Base-by-base conservation (phyloP, 1,140 invertebrate species). In the Drosophila sturtevanti region DNA sequence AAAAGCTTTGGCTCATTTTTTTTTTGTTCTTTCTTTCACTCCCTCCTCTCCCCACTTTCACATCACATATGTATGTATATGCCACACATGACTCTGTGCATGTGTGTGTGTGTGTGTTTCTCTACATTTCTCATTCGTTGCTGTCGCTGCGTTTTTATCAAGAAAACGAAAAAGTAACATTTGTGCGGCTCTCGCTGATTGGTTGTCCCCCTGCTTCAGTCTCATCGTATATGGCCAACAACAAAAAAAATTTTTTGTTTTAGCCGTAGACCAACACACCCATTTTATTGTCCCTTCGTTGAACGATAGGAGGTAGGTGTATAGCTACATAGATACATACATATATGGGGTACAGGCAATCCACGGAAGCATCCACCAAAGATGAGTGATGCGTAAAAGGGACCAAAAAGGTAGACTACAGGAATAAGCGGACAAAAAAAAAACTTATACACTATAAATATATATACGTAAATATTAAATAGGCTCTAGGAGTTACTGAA, bases 41-140 rank as follows among this genome's bases (percentile, higher is more conserved):
- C 27, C 14, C 41, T 18, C 41, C 1, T 11, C 41, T 16, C 14
- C 41, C 41, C 14, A 12, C 4, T 6, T n/a, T 5, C 41, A n/a
- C 41, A 18, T 48, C 41, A 48, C 16, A 48, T 48, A 44, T 18
- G 7, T 44, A 10, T 74, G 24, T 59, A 6, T 68, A 59, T 41
- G 14, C 22, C 51, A 52, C 73, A 66, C 62, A 72, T 64, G 68
- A 9, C 9, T 21, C 41, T 51, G 66, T 58, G 63, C 31, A 63
- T 79, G 63, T 51, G 62, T 60, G 35, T 63, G 63, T 60, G 14
- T 62, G 38, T 61, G 74, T 79, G 78, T 85, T 71, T 64, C 74
- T 68, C 82, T 87, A 87, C 76, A 87, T 81, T 87, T 87, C 79
- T 87, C 82, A 86, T 86, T 86, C 82, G 82, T 72, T 81, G 82